These are phyloP conservation scores for Cephalopterus ornatus DNA, from an alignment of 2,113 vertebrate genomes.

Conservation along the genomic window DNA sequence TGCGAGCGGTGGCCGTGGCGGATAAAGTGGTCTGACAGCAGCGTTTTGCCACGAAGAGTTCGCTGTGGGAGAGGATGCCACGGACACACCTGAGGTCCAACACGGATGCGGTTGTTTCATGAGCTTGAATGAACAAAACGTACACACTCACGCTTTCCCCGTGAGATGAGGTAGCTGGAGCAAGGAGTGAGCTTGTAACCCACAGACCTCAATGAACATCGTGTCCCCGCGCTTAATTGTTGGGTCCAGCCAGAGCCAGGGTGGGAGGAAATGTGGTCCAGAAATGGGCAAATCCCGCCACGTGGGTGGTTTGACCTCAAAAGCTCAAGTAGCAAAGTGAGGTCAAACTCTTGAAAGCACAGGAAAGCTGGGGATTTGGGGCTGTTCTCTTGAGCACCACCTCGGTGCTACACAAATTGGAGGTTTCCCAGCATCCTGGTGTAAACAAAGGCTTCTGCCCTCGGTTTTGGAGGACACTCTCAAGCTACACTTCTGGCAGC, in stretches of 20 bases:
- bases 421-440: background rate
- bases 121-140: background rate
- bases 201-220: accelerated
- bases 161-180: background rate
- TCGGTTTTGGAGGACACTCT: background rate
- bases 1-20: background rate
- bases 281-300: background rate
- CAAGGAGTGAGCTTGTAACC: background rate
- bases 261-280: background rate
- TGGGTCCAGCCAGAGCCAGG: background rate
- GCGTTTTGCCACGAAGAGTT: background rate
- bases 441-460: background rate
- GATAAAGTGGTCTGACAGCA: accelerated
- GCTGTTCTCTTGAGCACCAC: background rate
- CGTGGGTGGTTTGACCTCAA: background rate
- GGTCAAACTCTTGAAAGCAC: background rate
- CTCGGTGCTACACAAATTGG: background rate
- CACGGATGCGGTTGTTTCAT: accelerated
- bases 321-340: background rate
- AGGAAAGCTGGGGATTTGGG: background rate
- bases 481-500: background rate
- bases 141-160: background rate
- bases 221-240: accelerated
- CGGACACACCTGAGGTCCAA: accelerated
- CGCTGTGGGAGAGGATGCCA: background rate